Evolutionary conservation across 2,888 invertebrate genomes (phyloP).

Genomic region (Netelia inedita): DNA sequence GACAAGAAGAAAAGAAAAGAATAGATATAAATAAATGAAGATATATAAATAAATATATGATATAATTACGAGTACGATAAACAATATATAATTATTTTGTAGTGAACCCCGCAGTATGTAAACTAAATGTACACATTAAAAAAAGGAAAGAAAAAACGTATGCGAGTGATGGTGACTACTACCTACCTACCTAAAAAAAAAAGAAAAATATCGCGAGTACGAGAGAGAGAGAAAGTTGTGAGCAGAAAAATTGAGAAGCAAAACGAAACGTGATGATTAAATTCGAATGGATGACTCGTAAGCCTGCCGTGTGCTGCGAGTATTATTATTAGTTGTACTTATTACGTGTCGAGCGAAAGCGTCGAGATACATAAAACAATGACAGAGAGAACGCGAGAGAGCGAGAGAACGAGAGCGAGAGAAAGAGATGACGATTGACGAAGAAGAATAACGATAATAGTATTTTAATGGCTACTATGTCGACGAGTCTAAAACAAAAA

Average conservation of each 20-base stretch:
- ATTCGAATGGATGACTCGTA: slow-evolving; percentile 60
- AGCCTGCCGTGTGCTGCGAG: slow-evolving; percentile 49
- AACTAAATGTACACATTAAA: slow-evolving; percentile 82
- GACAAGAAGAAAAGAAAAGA: slow-evolving; percentile 74
- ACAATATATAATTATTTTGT: slow-evolving; percentile 84
- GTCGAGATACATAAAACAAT: slow-evolving; percentile 49
- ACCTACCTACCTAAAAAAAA: slow-evolving; percentile 41
- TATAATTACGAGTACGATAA: slow-evolving; percentile 79
- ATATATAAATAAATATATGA: slow-evolving; percentile 75
- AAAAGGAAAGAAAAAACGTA: slow-evolving; percentile 43
- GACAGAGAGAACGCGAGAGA: slow-evolving; percentile 40
- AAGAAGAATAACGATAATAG: slow-evolving; percentile 84
- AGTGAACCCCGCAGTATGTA: slow-evolving; percentile 84
- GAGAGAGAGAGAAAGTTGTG: slow-evolving; percentile 40
- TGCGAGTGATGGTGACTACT: slow-evolving; percentile 51
- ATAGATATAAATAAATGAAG: slow-evolving; percentile 77
- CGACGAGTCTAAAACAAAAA: slow-evolving; percentile 83
- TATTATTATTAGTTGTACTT: slow-evolving; percentile 64
- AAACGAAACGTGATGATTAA: slow-evolving; percentile 57
- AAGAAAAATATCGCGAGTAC: slow-evolving; percentile 39
- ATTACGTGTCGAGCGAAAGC: slow-evolving; percentile 57
- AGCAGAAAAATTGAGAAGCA: slow-evolving; percentile 31
- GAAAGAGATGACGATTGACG: slow-evolving; percentile 73
- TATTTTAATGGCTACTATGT: slow-evolving; percentile 84
- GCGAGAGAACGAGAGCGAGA: slow-evolving; percentile 46